Conservation (phyloP, 2,888 invertebrate genomes). For the Leistus spinibarbis region DNA sequence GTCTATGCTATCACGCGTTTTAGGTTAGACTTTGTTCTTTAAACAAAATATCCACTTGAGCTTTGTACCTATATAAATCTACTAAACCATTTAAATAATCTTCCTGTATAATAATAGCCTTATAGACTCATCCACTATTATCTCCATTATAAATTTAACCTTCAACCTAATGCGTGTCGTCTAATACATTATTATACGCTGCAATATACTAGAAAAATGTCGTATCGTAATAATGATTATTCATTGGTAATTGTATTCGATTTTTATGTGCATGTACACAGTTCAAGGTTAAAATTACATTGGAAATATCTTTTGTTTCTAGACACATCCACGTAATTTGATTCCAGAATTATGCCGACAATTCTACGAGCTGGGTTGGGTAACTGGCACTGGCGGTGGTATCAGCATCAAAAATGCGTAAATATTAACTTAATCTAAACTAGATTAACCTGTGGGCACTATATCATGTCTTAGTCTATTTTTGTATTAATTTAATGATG, state of each 20-base stretch:
- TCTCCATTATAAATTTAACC: background rate
- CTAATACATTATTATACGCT: too few species aligned
- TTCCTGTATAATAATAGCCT: background rate
- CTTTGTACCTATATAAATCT: too few species aligned
- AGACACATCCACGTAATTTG: conserved; percentile 80
- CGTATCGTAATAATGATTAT: conserved; percentile 18
- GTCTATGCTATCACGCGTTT: too few species aligned
- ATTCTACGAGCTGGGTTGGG: conserved; percentile 95
- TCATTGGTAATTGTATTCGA: conserved; percentile 13
- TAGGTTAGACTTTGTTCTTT: too few species aligned
- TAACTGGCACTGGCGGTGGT: conserved; percentile 95
- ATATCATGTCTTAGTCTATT: too few species aligned
- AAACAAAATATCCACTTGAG: too few species aligned
- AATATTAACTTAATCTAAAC: background rate
- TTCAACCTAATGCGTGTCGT: too few species aligned
- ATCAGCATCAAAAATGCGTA: conserved; percentile 88
- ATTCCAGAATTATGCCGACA: conserved; percentile 89
- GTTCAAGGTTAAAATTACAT: conserved; percentile 4
- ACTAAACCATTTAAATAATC: too few species aligned
- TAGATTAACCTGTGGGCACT: too few species aligned
- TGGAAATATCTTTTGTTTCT: conserved; percentile 28
- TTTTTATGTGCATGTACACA: conserved; percentile 7
- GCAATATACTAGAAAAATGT: conserved; percentile 10
- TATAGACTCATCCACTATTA: background rate
- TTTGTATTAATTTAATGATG: too few species aligned